Evolutionary conservation across 2,797 vertebrate genomes (phyloP).

Genomic region (Xyrichtys novacula): DNA sequence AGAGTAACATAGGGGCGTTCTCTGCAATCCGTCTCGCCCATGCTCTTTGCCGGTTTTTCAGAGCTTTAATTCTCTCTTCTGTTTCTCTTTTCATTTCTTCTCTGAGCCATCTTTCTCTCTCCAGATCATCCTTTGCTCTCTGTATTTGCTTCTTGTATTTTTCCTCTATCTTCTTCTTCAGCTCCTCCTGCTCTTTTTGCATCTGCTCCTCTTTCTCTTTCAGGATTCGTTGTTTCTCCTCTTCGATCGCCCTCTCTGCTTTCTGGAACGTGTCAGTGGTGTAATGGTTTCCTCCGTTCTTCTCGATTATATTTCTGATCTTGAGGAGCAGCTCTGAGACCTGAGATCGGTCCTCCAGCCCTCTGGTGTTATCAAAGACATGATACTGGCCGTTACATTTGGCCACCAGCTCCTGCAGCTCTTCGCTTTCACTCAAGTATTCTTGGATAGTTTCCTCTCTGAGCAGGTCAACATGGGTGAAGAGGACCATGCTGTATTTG

Average conservation of each 20-base stretch:
- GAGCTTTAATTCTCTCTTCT: no score
- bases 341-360: not conserved
- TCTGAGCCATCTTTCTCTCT: not conserved
- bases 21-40: no score
- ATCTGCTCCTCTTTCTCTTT: not conserved
- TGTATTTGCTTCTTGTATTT: fast-evolving
- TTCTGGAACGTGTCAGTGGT: not conserved
- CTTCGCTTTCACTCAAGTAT: not conserved
- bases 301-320: not conserved
- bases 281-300: constrained; percentile 5
- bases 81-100: no score
- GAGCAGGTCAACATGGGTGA: constrained; percentile 1
- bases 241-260: not conserved
- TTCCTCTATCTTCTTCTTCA: not conserved
- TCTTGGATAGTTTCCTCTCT: not conserved
- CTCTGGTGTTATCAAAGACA: constrained; percentile 2
- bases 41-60: no score
- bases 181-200: not conserved
- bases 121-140: fast-evolving
- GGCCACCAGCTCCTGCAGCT: not conserved
- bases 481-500: constrained; percentile 9
- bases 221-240: not conserved
- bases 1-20: no score
- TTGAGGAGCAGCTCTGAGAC: not conserved
- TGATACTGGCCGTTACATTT: constrained; percentile 6